These are phyloP conservation scores for Strongylocentrotus purpuratus DNA, from an alignment of 35 echinoderm and acorn worm species.

Conservation along the genomic window DNA sequence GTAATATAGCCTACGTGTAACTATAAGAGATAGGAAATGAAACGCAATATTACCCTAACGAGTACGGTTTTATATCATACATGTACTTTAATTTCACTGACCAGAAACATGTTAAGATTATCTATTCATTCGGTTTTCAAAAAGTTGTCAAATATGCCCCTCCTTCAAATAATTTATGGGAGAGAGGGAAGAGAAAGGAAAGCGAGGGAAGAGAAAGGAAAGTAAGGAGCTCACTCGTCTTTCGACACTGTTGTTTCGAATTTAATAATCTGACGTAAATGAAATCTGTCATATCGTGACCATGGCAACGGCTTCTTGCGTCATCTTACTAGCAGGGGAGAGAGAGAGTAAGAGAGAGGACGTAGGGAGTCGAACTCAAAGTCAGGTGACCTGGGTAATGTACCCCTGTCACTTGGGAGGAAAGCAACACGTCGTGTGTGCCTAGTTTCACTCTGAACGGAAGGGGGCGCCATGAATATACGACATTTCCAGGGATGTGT, in stretches of 20 bases:
- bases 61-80: too few relatives aligned
- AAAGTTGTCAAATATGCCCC: background rate
- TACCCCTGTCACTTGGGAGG: background rate
- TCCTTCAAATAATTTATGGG: background rate
- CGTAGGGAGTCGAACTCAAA: background rate
- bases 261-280: constrained; percentile 49
- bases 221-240: constrained; percentile 22
- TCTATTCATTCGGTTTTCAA: background rate
- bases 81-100: background rate
- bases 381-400: constrained; percentile 31
- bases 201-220: background rate
- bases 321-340: background rate
- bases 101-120: background rate
- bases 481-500: constrained; percentile 15
- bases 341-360: background rate
- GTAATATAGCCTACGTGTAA: background rate
- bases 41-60: too few relatives aligned
- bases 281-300: constrained; percentile 39
- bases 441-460: constrained; percentile 19
- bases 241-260: constrained; percentile 38
- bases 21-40: background rate
- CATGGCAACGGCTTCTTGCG: constrained; percentile 47
- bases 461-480: constrained; percentile 42
- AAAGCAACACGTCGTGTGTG: background rate
- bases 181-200: background rate